Base-by-base conservation (phyloP, 2,888 invertebrate genomes). In the Cerastis rubricosa region DNA sequence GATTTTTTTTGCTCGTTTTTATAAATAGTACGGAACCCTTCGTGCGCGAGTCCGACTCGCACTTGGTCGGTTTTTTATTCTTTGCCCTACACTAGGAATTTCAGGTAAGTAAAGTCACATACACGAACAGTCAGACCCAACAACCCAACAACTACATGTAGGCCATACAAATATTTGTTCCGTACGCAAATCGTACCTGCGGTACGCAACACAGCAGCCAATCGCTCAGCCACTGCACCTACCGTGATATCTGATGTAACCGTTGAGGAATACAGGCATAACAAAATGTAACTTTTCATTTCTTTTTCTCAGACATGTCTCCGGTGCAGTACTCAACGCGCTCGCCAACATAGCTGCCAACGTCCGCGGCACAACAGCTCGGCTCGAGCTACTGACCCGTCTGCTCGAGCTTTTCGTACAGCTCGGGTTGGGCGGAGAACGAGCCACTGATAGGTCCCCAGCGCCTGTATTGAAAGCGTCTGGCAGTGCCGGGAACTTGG, bases 321-420 rank as follows among this genome's bases (percentile, higher is more conserved):
- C 99, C 0, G 98, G 98, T 81, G 98, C 99, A 0, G 99, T 99
- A 0, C 98, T 99, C 69, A 99, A 99, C 96, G 99, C 99, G 0
- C 97, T 99, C 74, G 99, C 99, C 25, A 99, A 99, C 95, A 99
- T 99, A 88, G 99, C 99, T 0, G 99, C 98, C 64, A 99, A 99
- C 93, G 98, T 99, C 29, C 98, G 99, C 90, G 99, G 99, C 2
- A 99, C 99, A 84, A 95, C 97, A 0, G 98, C 98, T 81, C 98
- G 99, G 93, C 97, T 98, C 74, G 99, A 99, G 90, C 95, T 99
- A 61, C 95, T 99, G 45, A 98, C 98, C 2, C 97, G 99, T 47
- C 97, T 99, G 71, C 96, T 99, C 71, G 99, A 99, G 95, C 96
- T 99, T 65, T 99, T 99, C 96, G 99, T 99, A 1, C 99, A 99